Base-by-base conservation (phyloP, 2,888 invertebrate species). In the Synanthedon tipuliformis region DNA sequence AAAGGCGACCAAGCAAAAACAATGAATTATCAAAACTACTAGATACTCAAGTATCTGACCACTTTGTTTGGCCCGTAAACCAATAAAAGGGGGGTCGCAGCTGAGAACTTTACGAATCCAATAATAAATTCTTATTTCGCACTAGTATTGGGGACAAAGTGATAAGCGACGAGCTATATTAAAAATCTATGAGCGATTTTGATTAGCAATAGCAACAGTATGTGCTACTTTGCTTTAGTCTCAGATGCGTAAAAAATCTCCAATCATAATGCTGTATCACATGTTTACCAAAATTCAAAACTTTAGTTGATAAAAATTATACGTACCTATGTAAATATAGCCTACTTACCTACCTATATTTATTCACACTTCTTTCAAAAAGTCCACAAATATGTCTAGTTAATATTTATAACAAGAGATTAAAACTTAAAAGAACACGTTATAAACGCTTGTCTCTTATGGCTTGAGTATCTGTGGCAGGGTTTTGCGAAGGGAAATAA, bases 81-180 rank as follows among this genome's bases (percentile, higher is more conserved):
- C 69, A 71, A 74, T 72, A 72, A 70, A 64, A 65, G 57, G 65
- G 65, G 60, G 69, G 65, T 66, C 72, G 63, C 62, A 60, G 58
- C 66, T 63, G 60, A 65, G 61, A 65, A 64, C 65, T 69, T 66
- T 65, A 62, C 65, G 63, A 64, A 69, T 65, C 73, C 70, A 68
- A 74, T 75, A 76, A 75, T 75, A 76, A 73, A 75, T 76, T 75
- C 75, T 74, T 76, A 75, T 75, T 73, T 74, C 70, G 70, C 68
- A 70, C 71, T 69, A 13, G 45, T 15, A n/a, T 45, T 45, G 45
- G 15, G 15, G 15, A 8, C 13, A 8, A 45, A 45, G 45, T 45
- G 8, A 13, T 3, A 15, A 45, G 45, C 45, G 45, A n/a, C 11
- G 52, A 45, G 50, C 51, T 48, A 34, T 34, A 10, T 34, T 27